A percentile compares a stretch with the other conserved stretches of the same genome.
Conservation (phyloP, 2,888 invertebrate species). For the Melanchra persicariae region DNA sequence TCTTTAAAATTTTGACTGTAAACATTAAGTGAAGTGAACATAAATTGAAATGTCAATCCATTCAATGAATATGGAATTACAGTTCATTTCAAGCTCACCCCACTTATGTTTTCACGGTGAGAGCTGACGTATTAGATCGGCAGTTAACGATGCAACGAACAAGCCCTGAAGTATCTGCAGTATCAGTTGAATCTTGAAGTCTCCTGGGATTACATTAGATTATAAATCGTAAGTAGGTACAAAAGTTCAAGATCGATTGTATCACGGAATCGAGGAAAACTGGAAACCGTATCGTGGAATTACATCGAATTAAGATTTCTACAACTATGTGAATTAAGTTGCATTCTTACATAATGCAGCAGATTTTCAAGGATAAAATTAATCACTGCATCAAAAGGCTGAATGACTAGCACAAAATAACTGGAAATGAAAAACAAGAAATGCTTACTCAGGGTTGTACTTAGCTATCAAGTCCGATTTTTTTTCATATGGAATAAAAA, state of each 20-base stretch:
- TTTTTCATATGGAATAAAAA: background rate
- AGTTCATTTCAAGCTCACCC: no score
- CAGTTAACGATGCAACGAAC: background rate
- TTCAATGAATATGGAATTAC: no score
- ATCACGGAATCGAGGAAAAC: constrained; percentile 17
- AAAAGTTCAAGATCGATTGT: background rate
- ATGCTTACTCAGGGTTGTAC: background rate
- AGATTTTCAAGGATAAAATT: constrained; percentile 3
- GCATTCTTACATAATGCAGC: constrained; percentile 13
- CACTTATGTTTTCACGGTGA: no score
- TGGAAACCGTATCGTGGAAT: background rate
- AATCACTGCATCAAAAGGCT: no score
- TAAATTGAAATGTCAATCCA: no score
- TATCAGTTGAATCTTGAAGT: background rate
- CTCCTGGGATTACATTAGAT: background rate
- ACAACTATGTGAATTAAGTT: background rate
- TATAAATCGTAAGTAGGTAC: background rate
- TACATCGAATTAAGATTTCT: constrained; percentile 19
- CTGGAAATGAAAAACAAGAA: background rate
- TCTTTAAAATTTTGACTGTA: no score
- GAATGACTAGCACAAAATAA: background rate
- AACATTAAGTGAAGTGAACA: no score
- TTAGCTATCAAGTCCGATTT: background rate
- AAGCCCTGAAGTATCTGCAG: background rate
- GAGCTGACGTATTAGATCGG: no score